These are phyloP conservation scores for Xenops minutus DNA, from an alignment of 2,797 vertebrate species.

Conservation along the genomic window DNA sequence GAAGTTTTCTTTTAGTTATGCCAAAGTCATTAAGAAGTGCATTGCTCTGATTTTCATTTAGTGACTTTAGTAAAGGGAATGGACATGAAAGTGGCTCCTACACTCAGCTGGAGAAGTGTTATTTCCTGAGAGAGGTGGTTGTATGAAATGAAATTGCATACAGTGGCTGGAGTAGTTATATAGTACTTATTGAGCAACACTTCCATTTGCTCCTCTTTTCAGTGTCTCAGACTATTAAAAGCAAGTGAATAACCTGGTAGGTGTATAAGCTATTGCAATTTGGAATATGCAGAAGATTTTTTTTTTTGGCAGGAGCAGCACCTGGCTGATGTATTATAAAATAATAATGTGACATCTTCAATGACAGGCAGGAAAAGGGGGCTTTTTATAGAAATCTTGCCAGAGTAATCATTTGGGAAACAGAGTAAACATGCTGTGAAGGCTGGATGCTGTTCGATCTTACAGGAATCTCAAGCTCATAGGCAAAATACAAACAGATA, in stretches of 20 bases:
- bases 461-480: background rate
- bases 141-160: background rate
- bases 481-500: background rate
- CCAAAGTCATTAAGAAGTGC: slow-evolving; percentile 41
- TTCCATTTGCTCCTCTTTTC: slow-evolving; percentile 12
- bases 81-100: slow-evolving; percentile 36
- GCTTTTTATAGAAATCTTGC: background rate
- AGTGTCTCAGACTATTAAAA: slow-evolving; percentile 14
- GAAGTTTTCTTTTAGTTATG: slow-evolving; percentile 20
- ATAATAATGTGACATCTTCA: background rate
- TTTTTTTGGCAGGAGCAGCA: background rate
- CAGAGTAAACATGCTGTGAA: background rate
- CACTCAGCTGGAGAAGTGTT: slow-evolving; percentile 40
- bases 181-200: background rate
- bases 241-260: background rate
- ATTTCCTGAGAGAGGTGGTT: slow-evolving; percentile 18
- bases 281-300: background rate
- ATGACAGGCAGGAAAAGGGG: background rate
- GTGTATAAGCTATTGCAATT: background rate
- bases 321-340: background rate
- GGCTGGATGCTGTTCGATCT: background rate
- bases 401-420: background rate
- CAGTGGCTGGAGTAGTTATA: background rate
- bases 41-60: slow-evolving; percentile 21
- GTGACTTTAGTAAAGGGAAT: slow-evolving; percentile 21